phyloP scores from a whole-genome alignment of 2,888 invertebrate genomes.

The Aricia artaxerxes region DNA sequence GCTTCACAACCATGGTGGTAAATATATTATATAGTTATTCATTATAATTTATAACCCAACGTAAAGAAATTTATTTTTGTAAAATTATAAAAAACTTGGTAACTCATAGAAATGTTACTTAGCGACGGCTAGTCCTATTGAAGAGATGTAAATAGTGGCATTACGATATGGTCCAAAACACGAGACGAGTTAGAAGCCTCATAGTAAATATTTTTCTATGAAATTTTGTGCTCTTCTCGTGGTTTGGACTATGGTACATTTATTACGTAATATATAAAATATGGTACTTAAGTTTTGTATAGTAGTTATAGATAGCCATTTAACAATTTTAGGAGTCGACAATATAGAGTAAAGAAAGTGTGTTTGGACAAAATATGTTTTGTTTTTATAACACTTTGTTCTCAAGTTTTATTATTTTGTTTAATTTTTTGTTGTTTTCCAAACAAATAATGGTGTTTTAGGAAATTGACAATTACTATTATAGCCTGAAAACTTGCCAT shows the following conservation, averaged over 20 bases:
- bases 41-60: no score
- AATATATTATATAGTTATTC: no score
- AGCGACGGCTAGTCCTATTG: constrained; percentile 77
- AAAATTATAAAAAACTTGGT: neutral
- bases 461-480: neutral
- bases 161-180: constrained; percentile 47
- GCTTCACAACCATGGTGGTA: no score
- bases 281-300: constrained; percentile 52
- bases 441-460: no score
- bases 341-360: neutral
- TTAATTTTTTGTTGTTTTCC: neutral
- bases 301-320: constrained; percentile 32
- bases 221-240: neutral
- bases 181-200: neutral
- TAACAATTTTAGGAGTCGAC: neutral
- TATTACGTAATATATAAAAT: constrained; percentile 41
- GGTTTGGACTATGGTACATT: constrained; percentile 41
- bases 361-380: neutral
- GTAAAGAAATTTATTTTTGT: neutral
- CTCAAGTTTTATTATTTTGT: neutral
- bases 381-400: constrained; percentile 1
- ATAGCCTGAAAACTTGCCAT: constrained; percentile 14
- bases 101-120: constrained; percentile 52
- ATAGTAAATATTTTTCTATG: neutral
- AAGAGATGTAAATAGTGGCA: constrained; percentile 63